Conservation (phyloP, 2,113 vertebrate genomes). For the Emydura subglobosa region DNA sequence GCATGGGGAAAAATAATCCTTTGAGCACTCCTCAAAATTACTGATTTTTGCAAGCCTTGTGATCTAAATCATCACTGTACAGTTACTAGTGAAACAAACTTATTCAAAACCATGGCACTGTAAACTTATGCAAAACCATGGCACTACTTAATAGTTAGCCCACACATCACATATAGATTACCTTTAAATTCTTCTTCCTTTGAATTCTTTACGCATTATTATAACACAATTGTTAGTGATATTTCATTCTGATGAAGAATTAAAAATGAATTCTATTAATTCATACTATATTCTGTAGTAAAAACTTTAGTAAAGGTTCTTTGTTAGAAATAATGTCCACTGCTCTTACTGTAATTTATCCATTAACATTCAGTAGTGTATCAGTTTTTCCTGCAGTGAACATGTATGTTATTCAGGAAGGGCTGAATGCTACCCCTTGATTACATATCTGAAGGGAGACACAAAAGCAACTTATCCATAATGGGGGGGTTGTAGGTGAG, state of each 20-base stretch:
- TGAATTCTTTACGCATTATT: slow-evolving; percentile 4
- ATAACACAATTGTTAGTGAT: slow-evolving; percentile 13
- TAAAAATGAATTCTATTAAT: not conserved
- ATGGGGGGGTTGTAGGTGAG: not conserved
- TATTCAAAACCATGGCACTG: not conserved
- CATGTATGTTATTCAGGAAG: not conserved
- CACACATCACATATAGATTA: slow-evolving; percentile 26
- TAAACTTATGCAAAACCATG: too few relatives aligned
- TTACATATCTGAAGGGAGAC: not conserved
- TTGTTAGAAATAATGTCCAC: not conserved
- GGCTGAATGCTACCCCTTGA: not conserved
- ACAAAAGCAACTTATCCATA: not conserved
- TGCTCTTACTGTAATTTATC: not conserved
- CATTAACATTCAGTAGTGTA: not conserved
- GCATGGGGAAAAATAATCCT: not conserved
- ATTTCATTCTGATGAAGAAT: slow-evolving; percentile 18
- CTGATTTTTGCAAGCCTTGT: slow-evolving; percentile 22
- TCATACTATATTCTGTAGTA: not conserved
- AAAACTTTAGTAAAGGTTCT: not conserved
- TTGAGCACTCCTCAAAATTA: slow-evolving; percentile 7
- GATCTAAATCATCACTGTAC: not conserved
- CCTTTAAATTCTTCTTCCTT: not conserved
- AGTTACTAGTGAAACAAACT: slow-evolving; percentile 39
- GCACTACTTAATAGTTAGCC: slow-evolving; percentile 33
- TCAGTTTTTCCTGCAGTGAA: accelerated